phyloP scores from a whole-genome alignment of 1,140 invertebrate species.

The Drosophila erecta region DNA sequence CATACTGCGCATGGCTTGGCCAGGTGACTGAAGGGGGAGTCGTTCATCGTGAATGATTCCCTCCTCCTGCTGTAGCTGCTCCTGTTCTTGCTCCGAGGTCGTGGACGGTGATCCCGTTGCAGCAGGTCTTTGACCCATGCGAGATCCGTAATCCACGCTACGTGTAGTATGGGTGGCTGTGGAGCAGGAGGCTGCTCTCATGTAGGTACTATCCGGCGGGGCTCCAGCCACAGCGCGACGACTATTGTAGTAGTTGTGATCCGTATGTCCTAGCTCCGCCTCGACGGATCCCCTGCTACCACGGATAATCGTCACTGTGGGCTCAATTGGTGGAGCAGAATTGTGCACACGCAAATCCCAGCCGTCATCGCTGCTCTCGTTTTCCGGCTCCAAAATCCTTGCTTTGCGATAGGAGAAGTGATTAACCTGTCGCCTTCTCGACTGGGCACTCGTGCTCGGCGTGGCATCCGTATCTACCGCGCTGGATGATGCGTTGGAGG shows the following conservation, averaged over 20 bases:
- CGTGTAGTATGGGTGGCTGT: constrained; percentile 68
- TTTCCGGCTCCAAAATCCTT: constrained; percentile 44
- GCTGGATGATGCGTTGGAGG: constrained; percentile 39
- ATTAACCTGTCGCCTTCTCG: constrained; percentile 42
- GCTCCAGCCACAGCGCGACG: constrained; percentile 12
- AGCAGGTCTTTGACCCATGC: constrained; percentile 7
- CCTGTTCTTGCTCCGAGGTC: constrained; percentile 4
- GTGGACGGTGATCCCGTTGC: constrained; percentile 13
- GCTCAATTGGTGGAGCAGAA: constrained; percentile 7
- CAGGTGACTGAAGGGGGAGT: constrained; percentile 5
- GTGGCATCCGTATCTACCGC: constrained; percentile 60
- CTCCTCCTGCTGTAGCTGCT: not conserved
- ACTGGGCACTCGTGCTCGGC: constrained; percentile 69
- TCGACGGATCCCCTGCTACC: constrained; percentile 7
- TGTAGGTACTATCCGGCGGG: constrained; percentile 37
- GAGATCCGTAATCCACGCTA: constrained; percentile 60
- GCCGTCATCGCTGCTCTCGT: constrained; percentile 67
- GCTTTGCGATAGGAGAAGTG: constrained; percentile 13
- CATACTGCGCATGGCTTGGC: constrained; percentile 10
- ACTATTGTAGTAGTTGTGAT: constrained; percentile 69
- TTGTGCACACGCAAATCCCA: constrained; percentile 68
- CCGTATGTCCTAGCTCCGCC: constrained; percentile 37
- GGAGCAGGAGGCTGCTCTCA: constrained; percentile 51
- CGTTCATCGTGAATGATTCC: not conserved
- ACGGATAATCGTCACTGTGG: constrained; percentile 10